Evolutionary conservation across 2,888 invertebrate species (phyloP).

Genomic region (Lasioglossum figueresi): DNA sequence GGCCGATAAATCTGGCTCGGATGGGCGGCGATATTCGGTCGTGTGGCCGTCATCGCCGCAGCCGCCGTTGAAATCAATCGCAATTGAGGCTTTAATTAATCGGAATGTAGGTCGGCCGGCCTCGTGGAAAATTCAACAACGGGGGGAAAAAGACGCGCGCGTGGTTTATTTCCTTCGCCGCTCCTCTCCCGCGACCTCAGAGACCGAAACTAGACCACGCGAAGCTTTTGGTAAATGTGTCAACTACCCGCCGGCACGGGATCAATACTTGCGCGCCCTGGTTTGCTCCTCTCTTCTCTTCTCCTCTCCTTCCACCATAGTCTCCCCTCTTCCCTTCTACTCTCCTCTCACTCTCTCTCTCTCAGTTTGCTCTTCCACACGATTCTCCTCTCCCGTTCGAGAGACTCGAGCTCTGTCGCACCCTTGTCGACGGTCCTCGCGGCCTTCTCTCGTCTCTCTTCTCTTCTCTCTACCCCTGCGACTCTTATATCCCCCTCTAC

Average conservation of each 20-base stretch:
- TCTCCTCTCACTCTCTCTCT: neutral
- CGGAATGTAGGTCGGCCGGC: conserved; percentile 12
- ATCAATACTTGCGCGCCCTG: conserved; percentile 81
- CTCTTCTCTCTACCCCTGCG: neutral
- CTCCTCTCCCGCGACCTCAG: conserved; percentile 55
- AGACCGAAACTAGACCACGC: conserved; percentile 76
- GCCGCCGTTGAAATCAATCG: conserved; percentile 25
- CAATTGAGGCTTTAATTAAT: conserved; percentile 21
- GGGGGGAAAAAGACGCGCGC: conserved; percentile 14
- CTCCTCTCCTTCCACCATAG: conserved; percentile 37
- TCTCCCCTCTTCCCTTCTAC: conserved; percentile 20
- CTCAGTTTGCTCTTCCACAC: neutral
- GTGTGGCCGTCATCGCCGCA: neutral
- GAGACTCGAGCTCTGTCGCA: conserved; percentile 17
- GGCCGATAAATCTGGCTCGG: conserved; percentile 15
- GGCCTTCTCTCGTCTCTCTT: conserved; percentile 19
- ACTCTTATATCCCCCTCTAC: conserved; percentile 6
- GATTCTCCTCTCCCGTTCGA: neutral
- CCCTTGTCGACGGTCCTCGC: conserved; percentile 46
- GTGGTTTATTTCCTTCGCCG: conserved; percentile 42
- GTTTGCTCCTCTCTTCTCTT: conserved; percentile 68
- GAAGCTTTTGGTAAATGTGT: conserved; percentile 81
- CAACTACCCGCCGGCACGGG: conserved; percentile 76
- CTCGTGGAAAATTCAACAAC: conserved; percentile 9
- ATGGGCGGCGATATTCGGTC: neutral